Percentiles rank a stretch among this genome's conserved stretches.
phyloP scores from a whole-genome alignment of 2,888 invertebrate species.

The Drosophila suboccidentalis region DNA sequence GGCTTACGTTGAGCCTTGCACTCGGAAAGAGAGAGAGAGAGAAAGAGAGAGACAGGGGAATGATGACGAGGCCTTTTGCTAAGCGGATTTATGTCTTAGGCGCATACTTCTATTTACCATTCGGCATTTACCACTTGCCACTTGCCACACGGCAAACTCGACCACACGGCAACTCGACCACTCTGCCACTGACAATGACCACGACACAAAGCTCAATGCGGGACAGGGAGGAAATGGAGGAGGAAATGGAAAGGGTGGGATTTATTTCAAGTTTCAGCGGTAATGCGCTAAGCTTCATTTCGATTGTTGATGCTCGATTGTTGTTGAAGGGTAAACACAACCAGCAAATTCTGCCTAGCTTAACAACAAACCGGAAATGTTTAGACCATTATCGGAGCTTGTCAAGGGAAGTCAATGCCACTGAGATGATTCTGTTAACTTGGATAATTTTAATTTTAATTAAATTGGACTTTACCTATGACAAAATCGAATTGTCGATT shows the following conservation, averaged over 20 bases:
- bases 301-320: constrained; percentile 48
- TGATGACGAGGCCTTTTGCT: constrained; percentile 26
- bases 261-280: constrained; percentile 37
- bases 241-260: not conserved
- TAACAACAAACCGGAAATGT: constrained; percentile 20
- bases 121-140: constrained; percentile 38
- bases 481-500: too few species aligned
- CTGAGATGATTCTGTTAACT: not conserved
- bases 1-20: constrained; percentile 30
- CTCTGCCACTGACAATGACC: constrained; percentile 20
- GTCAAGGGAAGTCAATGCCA: not conserved
- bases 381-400: constrained; percentile 13
- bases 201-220: constrained; percentile 3
- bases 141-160: constrained; percentile 1
- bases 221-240: not conserved
- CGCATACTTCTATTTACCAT: constrained; percentile 38
- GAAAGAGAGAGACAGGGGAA: not conserved
- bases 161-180: constrained; percentile 9
- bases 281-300: constrained; percentile 52
- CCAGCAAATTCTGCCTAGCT: constrained; percentile 4
- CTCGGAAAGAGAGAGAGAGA: not conserved
- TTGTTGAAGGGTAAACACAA: constrained; percentile 15
- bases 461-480: not conserved
- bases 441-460: not conserved
- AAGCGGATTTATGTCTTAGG: constrained; percentile 55